Conservation (phyloP, 2,888 invertebrate genomes). For the Machimus atricapillus region DNA sequence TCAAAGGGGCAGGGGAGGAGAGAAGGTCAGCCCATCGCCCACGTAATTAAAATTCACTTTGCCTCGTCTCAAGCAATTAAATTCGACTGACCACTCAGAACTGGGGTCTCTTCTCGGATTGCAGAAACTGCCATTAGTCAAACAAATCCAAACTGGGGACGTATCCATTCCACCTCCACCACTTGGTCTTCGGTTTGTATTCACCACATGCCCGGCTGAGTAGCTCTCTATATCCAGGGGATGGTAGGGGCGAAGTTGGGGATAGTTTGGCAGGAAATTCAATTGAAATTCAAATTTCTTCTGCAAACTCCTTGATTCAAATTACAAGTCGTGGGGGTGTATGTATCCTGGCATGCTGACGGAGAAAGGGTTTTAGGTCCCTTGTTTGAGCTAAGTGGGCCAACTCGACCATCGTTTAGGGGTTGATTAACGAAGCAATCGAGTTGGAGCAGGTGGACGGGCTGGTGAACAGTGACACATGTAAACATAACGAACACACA, state of each 20-base stretch:
- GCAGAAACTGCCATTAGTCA: background rate
- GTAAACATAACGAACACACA: background rate
- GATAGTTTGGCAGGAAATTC: conserved; percentile 23
- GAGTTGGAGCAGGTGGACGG: background rate
- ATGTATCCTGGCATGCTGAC: background rate
- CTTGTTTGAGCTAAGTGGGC: background rate
- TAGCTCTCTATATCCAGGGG: background rate
- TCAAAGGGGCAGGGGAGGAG: background rate
- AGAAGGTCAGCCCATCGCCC: background rate
- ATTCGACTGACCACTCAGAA: conserved; percentile 22
- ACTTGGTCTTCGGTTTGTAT: conserved; percentile 18
- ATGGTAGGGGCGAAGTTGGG: background rate
- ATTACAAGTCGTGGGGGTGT: background rate
- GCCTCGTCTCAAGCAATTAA: conserved; percentile 18
- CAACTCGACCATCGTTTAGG: background rate
- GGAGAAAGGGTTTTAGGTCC: background rate
- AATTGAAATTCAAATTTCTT: conserved; percentile 34
- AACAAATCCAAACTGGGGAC: background rate
- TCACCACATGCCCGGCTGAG: background rate
- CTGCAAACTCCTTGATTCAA: conserved; percentile 24
- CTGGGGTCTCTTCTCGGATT: background rate
- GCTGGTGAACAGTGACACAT: background rate
- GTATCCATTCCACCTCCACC: conserved; percentile 9
- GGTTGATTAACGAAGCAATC: background rate
- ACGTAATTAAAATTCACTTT: conserved; percentile 34